Evolutionary conservation across 2,113 vertebrate genomes (phyloP).

Genomic region (Calcarius ornatus): DNA sequence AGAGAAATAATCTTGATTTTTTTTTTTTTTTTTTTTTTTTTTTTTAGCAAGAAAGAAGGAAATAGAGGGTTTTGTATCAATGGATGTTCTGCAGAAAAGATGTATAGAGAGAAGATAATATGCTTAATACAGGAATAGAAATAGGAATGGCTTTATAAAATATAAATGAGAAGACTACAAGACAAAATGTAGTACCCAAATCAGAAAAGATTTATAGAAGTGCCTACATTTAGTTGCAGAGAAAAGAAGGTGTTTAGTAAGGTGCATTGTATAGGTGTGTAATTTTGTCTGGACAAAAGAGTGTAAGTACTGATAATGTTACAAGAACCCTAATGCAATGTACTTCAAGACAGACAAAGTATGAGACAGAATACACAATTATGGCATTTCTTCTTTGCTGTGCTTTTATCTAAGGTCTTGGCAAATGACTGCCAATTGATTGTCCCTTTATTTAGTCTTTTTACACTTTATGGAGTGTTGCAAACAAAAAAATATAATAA

Average conservation of each 20-base stretch:
- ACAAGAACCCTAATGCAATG: neutral
- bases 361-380: neutral
- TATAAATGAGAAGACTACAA: neutral
- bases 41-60: neutral
- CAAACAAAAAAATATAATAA: neutral
- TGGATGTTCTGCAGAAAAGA: neutral
- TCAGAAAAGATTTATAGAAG: neutral
- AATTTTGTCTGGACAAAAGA: neutral
- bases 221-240: neutral
- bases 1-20: neutral
- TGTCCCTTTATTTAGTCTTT: neutral
- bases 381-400: neutral
- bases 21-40: neutral
- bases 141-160: neutral
- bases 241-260: neutral
- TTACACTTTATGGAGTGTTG: neutral
- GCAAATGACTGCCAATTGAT: neutral
- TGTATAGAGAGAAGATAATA: neutral
- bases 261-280: neutral
- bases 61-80: neutral
- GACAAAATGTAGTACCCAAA: neutral
- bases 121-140: neutral
- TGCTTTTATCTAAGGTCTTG: neutral
- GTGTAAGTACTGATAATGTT: neutral
- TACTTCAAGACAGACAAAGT: neutral